Evolutionary conservation across 2,113 vertebrate genomes (phyloP), one percentile per base, ranked within the genome.

Genomic region (Isichthys henryi): DNA sequence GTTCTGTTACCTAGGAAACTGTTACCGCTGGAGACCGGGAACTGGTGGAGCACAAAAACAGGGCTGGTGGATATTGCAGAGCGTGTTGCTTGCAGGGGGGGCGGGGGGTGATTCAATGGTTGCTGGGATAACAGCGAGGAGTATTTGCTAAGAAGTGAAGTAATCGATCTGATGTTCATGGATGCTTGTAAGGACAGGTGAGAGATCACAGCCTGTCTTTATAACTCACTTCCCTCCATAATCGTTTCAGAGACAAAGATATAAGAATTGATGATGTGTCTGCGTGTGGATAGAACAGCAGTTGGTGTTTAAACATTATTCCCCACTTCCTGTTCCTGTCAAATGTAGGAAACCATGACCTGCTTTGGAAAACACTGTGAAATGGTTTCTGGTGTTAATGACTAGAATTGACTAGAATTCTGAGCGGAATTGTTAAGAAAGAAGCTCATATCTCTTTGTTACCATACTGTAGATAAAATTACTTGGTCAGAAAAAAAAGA

Each of bases 1-100:
- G 86, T 91, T 92, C 92, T 91, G 95, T 96, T 96, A 93, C 95
- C 94, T 91, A 92, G 94, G 95, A 93, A 94, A 96, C 95, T 88
- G 94, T 95, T 94, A 94, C 94, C 92, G 92, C 92, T 93, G 91
- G 94, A 95, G 94, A 95, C 94, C 88, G 80, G 88, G 91, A 93
- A 92, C 93, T 94, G 49, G 90, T 90, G 86, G 92, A 93, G 93
- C 90, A 91, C 90, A 91, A 90, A 92, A 89, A 88, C 23, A 92
- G 92, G 89, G 91, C 88, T 92, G 90, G 88, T 90, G 91, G 92
- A 46, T 58, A 84, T 87, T 91, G 89, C 91, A 91, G 45, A 46
- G 89, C 89, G 92, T 88, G 91, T 27, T 52, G 85, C 48, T 52
- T 27, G 84, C 23, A 5, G 48, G 46, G 46, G 46, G 43, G 23